Evolutionary conservation across 2,113 vertebrate species (phyloP).

Genomic region (Alosa alosa): DNA sequence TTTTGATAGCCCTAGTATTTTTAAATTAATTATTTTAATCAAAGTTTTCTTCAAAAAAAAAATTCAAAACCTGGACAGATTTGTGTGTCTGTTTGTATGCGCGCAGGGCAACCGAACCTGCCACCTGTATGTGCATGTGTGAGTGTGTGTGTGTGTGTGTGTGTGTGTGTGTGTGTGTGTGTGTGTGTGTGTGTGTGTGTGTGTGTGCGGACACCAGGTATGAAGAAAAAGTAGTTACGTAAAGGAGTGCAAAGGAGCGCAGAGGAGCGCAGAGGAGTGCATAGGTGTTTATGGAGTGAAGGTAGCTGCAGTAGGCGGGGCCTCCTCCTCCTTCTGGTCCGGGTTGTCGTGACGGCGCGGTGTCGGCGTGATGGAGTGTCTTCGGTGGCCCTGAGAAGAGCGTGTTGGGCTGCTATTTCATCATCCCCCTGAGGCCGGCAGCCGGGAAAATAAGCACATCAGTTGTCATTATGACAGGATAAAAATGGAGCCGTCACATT

Average conservation of each 20-base stretch:
- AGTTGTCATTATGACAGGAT: constrained; percentile 99
- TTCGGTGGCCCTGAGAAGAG: constrained; percentile 81
- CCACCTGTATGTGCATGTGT: neutral
- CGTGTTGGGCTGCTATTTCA: constrained; percentile 96
- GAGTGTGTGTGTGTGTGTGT: no score
- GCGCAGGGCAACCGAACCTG: neutral
- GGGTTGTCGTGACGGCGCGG: neutral
- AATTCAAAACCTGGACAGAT: neutral
- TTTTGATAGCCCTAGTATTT: no score
- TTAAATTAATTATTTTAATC: no score
- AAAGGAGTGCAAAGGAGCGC: neutral
- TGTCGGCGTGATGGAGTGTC: constrained; percentile 80
- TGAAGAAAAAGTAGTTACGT: neutral
- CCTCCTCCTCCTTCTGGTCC: neutral
- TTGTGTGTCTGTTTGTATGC: neutral
- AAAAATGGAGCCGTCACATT: constrained; percentile 99
- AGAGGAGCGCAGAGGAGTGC: neutral
- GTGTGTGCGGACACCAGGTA: neutral
- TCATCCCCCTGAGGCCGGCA: constrained; percentile 88
- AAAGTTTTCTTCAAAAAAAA: no score
- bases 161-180: no score
- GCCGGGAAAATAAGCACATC: constrained; percentile 94
- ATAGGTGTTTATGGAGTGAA: neutral
- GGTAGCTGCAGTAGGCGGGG: neutral
- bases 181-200: no score